A percentile compares a stretch with the other conserved stretches of the same genome.
Conservation (phyloP, 2,797 vertebrate genomes). For the Tinamus major region DNA sequence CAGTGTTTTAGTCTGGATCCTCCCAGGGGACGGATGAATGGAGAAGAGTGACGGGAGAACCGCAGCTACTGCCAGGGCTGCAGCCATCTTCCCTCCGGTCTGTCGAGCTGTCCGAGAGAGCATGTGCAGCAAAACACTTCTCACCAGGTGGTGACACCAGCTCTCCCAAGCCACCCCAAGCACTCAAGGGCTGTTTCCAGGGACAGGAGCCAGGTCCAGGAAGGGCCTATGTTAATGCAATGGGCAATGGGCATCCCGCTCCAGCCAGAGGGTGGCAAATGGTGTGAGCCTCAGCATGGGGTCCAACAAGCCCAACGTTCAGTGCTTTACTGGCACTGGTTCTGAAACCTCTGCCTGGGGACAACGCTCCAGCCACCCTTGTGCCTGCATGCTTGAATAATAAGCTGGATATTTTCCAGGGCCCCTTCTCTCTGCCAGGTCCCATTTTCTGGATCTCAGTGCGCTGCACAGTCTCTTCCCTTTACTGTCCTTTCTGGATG, state of each 20-base stretch:
- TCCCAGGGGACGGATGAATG: background rate
- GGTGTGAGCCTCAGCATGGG: background rate
- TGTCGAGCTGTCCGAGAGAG: background rate
- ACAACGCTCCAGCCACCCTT: background rate
- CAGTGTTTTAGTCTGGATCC: background rate
- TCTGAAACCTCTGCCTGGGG: background rate
- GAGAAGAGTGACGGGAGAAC: too few species aligned
- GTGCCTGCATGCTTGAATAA: background rate
- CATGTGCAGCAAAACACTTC: background rate
- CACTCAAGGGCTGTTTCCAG: background rate
- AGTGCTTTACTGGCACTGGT: background rate
- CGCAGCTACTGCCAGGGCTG: too few species aligned
- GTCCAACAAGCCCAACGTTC: background rate
- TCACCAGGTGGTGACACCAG: background rate
- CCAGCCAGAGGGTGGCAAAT: accelerated
- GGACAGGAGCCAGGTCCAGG: background rate
- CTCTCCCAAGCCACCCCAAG: background rate
- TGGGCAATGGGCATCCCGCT: background rate
- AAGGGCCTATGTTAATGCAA: background rate
- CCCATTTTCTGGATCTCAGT: background rate
- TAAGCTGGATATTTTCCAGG: background rate
- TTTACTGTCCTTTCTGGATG: background rate
- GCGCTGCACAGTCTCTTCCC: background rate
- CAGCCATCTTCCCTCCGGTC: too few species aligned
- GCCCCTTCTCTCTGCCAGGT: background rate